A percentile compares a stretch with the other conserved stretches of the same genome.
phyloP scores from a whole-genome alignment of 2,888 invertebrate species.

The Mimumesa dahlbomi region DNA sequence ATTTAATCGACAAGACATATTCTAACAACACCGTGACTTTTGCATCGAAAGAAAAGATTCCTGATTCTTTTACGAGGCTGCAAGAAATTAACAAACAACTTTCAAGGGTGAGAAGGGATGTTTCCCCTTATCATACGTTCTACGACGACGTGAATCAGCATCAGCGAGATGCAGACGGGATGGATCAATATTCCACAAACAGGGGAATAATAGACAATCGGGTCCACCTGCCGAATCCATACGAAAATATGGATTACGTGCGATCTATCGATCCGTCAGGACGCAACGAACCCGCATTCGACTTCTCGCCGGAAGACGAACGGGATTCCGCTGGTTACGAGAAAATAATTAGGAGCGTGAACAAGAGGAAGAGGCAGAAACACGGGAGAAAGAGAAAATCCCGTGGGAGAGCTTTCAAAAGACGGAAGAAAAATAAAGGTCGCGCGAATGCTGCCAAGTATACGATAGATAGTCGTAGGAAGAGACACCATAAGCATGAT shows the following conservation, averaged over 20 bases:
- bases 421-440: background rate
- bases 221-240: conserved; percentile 2
- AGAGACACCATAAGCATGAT: conserved; percentile 33
- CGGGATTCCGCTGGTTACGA: background rate
- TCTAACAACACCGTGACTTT: no score
- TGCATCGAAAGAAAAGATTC: background rate
- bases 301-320: background rate
- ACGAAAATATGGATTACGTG: background rate
- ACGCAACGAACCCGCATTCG: background rate
- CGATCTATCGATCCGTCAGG: background rate
- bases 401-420: background rate
- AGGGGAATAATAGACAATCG: background rate
- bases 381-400: conserved; percentile 15
- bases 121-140: conserved; percentile 18
- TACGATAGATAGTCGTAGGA: conserved; percentile 20
- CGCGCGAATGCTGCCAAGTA: background rate
- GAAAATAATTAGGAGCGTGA: background rate
- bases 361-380: background rate
- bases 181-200: background rate
- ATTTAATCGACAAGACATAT: no score
- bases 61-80: no score
- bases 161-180: conserved; percentile 9
- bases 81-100: no score
- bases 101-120: conserved; percentile 27
- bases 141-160: conserved; percentile 34